Conservation (phyloP, 1,140 invertebrate species). For the Dufourea novaeangliae region DNA sequence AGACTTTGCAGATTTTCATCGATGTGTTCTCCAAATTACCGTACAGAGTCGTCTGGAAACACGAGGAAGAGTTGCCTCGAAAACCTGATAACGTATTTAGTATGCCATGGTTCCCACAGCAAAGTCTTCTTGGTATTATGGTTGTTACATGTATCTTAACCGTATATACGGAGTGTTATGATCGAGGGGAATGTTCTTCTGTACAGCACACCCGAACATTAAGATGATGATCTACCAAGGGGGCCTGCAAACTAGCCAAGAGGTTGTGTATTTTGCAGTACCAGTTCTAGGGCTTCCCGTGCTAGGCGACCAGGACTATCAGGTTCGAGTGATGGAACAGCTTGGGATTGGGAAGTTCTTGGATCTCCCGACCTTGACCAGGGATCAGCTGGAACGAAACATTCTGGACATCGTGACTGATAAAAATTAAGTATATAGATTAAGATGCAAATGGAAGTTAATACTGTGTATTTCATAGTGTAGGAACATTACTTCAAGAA, state of each 20-base stretch:
- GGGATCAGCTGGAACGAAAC: slow-evolving; percentile 39
- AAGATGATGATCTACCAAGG: slow-evolving; percentile 82
- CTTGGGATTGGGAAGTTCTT: slow-evolving; percentile 60
- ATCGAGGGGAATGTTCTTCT: background rate
- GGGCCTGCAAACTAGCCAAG: slow-evolving; percentile 80
- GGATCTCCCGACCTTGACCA: slow-evolving; percentile 40
- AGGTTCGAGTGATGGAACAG: slow-evolving; percentile 53
- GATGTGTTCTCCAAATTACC: slow-evolving; percentile 79
- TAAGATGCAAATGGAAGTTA: too few relatives aligned
- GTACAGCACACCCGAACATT: slow-evolving; percentile 76
- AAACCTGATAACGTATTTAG: slow-evolving; percentile 71
- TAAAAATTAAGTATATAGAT: slow-evolving; percentile 51
- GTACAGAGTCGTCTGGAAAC: slow-evolving; percentile 72
- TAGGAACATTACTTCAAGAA: too few relatives aligned
- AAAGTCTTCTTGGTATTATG: slow-evolving; percentile 68
- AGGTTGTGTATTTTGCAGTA: slow-evolving; percentile 78
- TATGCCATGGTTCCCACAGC: slow-evolving; percentile 77
- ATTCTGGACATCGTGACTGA: slow-evolving; percentile 59
- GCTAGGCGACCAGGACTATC: slow-evolving; percentile 67
- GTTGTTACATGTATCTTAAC: background rate
- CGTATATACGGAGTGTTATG: background rate
- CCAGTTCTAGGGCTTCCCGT: slow-evolving; percentile 80
- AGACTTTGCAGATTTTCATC: slow-evolving; percentile 73
- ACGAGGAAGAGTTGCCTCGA: slow-evolving; percentile 2
- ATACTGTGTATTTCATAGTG: too few relatives aligned